Conservation (phyloP, 2,797 vertebrate species). For the Rhincodon typus region DNA sequence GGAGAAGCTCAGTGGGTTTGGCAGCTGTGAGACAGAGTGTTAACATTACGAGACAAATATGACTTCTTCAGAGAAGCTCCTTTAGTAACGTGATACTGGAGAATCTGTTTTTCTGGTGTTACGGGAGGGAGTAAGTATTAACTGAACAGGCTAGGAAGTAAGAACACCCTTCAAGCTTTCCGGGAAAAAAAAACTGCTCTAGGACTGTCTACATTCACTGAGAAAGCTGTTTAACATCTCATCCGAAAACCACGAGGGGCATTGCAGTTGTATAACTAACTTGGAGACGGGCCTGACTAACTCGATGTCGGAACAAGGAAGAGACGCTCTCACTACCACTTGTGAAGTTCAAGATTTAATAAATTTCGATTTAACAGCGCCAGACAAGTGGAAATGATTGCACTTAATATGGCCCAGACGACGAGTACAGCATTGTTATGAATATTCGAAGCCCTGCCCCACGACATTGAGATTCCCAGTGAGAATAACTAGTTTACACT, state of each 20-base stretch:
- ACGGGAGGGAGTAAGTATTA: not conserved
- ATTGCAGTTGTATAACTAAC: not conserved
- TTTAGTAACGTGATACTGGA: not conserved
- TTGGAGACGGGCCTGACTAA: not conserved
- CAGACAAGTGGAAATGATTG: too few species aligned
- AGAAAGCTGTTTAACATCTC: not conserved
- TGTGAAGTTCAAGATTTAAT: not conserved
- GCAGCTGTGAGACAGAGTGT: too few species aligned
- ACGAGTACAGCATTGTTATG: too few species aligned
- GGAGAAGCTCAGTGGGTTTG: too few species aligned
- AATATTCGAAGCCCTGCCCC: not conserved
- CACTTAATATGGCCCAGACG: too few species aligned
- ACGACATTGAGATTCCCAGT: not conserved
- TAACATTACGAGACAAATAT: too few species aligned
- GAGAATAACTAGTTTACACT: not conserved
- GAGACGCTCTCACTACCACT: not conserved
- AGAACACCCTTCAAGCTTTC: not conserved
- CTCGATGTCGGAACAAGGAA: not conserved
- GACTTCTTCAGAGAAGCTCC: too few species aligned
- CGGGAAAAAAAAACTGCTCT: not conserved
- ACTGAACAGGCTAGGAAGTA: not conserved
- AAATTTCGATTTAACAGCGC: not conserved
- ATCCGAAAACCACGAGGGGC: not conserved
- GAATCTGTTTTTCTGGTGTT: not conserved
- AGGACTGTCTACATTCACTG: not conserved